Conservation (phyloP, 2,888 invertebrate genomes). For the Drosophila hamatofila region DNA sequence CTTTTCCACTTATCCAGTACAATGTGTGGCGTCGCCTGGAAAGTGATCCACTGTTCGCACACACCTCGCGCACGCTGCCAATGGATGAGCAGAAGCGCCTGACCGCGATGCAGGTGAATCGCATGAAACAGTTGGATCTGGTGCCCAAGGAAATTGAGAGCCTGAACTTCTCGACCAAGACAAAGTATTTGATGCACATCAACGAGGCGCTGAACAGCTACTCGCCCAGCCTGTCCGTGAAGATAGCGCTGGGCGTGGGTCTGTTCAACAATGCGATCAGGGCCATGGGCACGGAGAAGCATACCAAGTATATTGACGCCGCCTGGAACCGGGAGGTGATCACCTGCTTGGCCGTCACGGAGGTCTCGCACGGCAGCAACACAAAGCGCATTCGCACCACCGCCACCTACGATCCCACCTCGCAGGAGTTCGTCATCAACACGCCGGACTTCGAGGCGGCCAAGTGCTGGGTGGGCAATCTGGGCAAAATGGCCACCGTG, state of each 20-base stretch:
- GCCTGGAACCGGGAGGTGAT: slow-evolving; percentile 90
- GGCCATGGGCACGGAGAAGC: slow-evolving; percentile 91
- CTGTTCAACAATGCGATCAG: slow-evolving; percentile 91
- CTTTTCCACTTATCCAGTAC: slow-evolving; percentile 87
- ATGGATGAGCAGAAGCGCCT: slow-evolving; percentile 91
- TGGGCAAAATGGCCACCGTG: slow-evolving; percentile 94
- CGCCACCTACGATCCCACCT: slow-evolving; percentile 92
- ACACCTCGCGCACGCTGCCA: slow-evolving; percentile 87
- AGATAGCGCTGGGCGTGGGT: slow-evolving; percentile 91
- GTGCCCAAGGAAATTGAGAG: slow-evolving; percentile 88
- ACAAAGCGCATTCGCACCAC: slow-evolving; percentile 95
- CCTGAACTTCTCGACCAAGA: slow-evolving; percentile 88
- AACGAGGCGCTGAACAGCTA: slow-evolving; percentile 91
- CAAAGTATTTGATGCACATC: slow-evolving; percentile 90
- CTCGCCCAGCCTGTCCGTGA: slow-evolving; percentile 91
- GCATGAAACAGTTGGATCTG: slow-evolving; percentile 89
- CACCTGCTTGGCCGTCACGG: slow-evolving; percentile 95
- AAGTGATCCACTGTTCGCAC: slow-evolving; percentile 92
- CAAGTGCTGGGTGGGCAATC: slow-evolving; percentile 98
- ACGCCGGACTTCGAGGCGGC: slow-evolving; percentile 98
- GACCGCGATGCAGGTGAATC: slow-evolving; percentile 89
- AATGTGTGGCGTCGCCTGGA: slow-evolving; percentile 92
- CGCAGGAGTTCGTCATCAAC: slow-evolving; percentile 93
- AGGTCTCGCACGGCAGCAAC: slow-evolving; percentile 97
- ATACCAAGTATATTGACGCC: slow-evolving; percentile 89